These are phyloP conservation scores for Anseranas semipalmata DNA, from an alignment of 2,113 vertebrate species.

Conservation along the genomic window DNA sequence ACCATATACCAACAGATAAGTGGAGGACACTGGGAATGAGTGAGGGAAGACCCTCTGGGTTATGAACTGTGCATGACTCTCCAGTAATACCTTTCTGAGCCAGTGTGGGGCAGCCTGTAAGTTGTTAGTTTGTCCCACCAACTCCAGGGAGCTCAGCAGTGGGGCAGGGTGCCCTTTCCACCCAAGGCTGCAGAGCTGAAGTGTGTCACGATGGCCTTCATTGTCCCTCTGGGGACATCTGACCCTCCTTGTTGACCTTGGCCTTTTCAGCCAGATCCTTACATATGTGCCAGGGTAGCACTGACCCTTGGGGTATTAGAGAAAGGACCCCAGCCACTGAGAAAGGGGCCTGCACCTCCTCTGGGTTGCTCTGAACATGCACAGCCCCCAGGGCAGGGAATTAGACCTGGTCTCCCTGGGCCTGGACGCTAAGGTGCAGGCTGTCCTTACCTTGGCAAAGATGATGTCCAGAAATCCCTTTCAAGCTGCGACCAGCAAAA, in stretches of 20 bases:
- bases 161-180: background rate
- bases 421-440: background rate
- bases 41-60: background rate
- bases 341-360: background rate
- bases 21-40: background rate
- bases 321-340: background rate
- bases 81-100: background rate
- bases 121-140: background rate
- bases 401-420: background rate
- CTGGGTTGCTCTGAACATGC: background rate
- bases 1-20: background rate
- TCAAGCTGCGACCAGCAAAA: background rate
- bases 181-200: background rate
- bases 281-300: rapidly evolving
- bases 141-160: background rate
- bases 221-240: background rate
- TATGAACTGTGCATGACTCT: background rate
- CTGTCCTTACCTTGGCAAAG: background rate
- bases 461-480: background rate
- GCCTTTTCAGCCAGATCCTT: background rate
- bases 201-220: background rate
- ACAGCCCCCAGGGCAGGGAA: background rate
- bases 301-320: background rate
- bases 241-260: background rate
- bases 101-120: background rate